Evolutionary conservation across 2,888 invertebrate species (phyloP), one percentile per base, ranked within the genome.

Genomic region (Drosophila monieri): DNA sequence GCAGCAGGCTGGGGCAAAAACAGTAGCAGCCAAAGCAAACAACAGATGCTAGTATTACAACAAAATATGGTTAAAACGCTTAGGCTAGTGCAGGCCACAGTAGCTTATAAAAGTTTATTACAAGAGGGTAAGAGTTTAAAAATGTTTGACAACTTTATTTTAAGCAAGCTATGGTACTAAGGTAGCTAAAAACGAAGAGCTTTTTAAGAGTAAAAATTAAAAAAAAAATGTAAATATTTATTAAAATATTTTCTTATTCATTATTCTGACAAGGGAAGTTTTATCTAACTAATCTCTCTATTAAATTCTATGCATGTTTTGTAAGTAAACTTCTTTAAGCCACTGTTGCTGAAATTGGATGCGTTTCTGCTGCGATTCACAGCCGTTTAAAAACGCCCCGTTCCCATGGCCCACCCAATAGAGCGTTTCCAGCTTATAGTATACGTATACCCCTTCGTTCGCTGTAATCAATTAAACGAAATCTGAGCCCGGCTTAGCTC

Each of bases 401-500:
- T 53, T 59, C 59, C 46, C 58, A 58, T 64, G 69, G 69, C 68
- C 59, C 58, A 58, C 58, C 55, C 64, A 71, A 57, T 71, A 21
- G 21, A 44, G 53, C 41, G 64, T 71, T 73, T 69, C 72, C 37
- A 61, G 68, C 53, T 44, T 37, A 52, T 9, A 27, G 9, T 27
- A 27, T 37, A 69, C 71, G 0, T 23, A 23, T 4, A 23, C 21
- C 21, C 21, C 21, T 5, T 80, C 83, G 80, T 76, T 85, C 73
- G 61, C 54, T 18, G 71, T 77, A 78, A 85, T 85, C 88, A 80
- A 76, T 85, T 83, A 88, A 74, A 57, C 75, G 78, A 78, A 86
- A 85, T 85, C 86, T 68, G 59, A 74, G 57, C 35, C 51, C n/a
- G n/a, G 37, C 37, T 46, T 27, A 46, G 54, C 44, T 54, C 10